A percentile compares a stretch with the other conserved stretches of the same genome.
phyloP scores from a whole-genome alignment of 2,797 vertebrate species.

The Hapalemur alaotrensis region DNA sequence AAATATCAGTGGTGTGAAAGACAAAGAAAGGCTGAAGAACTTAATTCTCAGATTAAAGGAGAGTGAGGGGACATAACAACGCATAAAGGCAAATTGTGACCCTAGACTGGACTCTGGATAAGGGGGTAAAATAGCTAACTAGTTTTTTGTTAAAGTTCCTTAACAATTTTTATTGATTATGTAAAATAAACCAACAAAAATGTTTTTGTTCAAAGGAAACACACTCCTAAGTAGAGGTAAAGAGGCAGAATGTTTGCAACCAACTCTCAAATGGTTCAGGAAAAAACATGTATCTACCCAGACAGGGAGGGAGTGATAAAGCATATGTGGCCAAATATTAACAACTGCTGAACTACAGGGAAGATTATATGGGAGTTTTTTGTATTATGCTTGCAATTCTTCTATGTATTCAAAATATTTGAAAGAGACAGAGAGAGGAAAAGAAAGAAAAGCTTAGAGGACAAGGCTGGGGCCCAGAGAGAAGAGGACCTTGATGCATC shows the following conservation, averaged over 20 bases:
- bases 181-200: background rate
- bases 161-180: background rate
- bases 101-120: background rate
- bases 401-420: background rate
- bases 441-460: background rate
- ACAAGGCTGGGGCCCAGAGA: background rate
- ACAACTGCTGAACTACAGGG: background rate
- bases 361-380: background rate
- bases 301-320: background rate
- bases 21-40: background rate
- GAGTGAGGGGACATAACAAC: background rate
- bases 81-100: background rate
- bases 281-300: background rate
- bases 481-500: background rate
- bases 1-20: background rate
- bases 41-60: background rate
- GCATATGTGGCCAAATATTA: background rate
- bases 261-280: background rate
- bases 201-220: background rate
- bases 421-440: background rate
- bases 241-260: background rate
- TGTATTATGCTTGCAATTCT: background rate
- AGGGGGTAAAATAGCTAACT: background rate
- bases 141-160: background rate
- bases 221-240: background rate